Evolutionary conservation across 2,113 vertebrate species (phyloP), one percentile per base, ranked within the genome.

Genomic region (Elanus axillaris): DNA sequence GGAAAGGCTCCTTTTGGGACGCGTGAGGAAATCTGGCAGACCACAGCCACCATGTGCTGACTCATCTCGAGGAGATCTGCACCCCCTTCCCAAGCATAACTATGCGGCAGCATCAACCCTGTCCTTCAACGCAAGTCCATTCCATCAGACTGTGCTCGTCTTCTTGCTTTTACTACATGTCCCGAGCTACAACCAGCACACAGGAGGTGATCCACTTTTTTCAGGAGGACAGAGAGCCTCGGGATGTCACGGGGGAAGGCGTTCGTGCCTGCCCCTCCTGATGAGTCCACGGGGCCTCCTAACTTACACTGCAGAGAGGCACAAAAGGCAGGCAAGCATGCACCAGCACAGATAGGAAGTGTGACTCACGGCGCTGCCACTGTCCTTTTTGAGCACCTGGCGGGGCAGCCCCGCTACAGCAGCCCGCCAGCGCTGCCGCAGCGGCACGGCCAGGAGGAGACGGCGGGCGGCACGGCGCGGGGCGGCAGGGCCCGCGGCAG

Each of bases 331-430:
- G n/a, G 26, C 18, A 23, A 7, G 55, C 69, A 20, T 0, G 16
- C 79, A 53, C 17, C 45, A 15, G 71, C 22, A 53, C 26, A 5
- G 31, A 5, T 3, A 38, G 4, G 4, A 7, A 50, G 74, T 0
- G 9, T 0, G 36, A 10, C 18, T 43, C 27, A 4, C 2, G 7
- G 40, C 52, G 25, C 1, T 7, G n/a, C 45, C 7, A 1, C 52
- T 7, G n/a, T 1, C 38, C 13, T 13, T 2, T 15, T 4, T 2
- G 53, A 36, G 66, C 1, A 8, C 2, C 31, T 31, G 0, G 1
- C 10, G 58, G 16, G 45, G 45, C 83, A 18, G 53, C 42, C 16
- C 25, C 6, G 7, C 42, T 10, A 2, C 59, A 5, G 53, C 31
- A 3, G 15, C 20, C 50, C 3, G 34, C 48, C 45, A 5, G 36